Percentiles rank a stretch among this genome's conserved stretches.
Conservation (phyloP, 2,113 vertebrate genomes). For the Atractosteus spatula region DNA sequence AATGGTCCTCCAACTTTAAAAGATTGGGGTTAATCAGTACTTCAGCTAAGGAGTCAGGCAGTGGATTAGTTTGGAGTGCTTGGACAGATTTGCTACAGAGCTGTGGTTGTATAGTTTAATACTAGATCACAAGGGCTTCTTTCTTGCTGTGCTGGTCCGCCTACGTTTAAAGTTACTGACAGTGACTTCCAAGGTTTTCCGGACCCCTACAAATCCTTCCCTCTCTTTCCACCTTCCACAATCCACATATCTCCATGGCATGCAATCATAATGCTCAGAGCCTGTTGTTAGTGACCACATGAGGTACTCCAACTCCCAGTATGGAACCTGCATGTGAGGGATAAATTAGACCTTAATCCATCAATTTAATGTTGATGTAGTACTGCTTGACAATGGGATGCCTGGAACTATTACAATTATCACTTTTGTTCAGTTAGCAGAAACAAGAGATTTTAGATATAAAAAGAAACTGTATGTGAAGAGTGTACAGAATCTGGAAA, state of each 20-base stretch:
- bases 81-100: background rate
- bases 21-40: constrained; percentile 42
- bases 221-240: background rate
- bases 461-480: too few species aligned
- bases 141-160: constrained; percentile 11
- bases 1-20: constrained; percentile 23
- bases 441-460: background rate
- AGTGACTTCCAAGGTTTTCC: constrained; percentile 10
- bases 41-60: constrained; percentile 25
- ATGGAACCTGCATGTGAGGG: constrained; percentile 32
- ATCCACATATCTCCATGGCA: background rate
- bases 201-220: background rate
- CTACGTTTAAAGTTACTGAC: background rate
- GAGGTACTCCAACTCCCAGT: constrained; percentile 43
- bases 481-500: too few species aligned
- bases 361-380: constrained; percentile 36
- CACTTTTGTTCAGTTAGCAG: constrained; percentile 19
- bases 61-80: constrained; percentile 17
- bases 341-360: constrained; percentile 34
- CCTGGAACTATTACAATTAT: constrained; percentile 22
- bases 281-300: constrained; percentile 21
- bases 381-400: constrained; percentile 20
- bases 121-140: constrained; percentile 3
- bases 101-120: background rate
- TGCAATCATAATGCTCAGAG: constrained; percentile 7